Conservation (phyloP, 2,113 vertebrate genomes). For the Mormyrus iriodes region DNA sequence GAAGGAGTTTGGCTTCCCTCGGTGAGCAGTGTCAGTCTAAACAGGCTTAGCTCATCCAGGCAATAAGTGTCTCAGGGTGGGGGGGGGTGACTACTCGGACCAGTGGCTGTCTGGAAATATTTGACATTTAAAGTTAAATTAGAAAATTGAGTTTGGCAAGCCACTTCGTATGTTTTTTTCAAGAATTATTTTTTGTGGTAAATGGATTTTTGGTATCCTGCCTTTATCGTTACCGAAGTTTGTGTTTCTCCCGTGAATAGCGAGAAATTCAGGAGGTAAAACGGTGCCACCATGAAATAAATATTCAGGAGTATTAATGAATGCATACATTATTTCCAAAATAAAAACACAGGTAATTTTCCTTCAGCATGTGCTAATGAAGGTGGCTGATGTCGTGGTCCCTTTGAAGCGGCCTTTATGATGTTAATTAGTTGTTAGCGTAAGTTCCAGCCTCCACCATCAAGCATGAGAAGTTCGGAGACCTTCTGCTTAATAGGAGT, state of each 20-base stretch:
- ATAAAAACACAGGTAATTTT: conserved; percentile 63
- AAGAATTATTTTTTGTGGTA: conserved; percentile 13
- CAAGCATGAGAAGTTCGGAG: conserved; percentile 63
- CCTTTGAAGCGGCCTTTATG: conserved; percentile 63
- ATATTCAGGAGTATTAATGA: conserved; percentile 47
- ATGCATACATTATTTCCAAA: conserved; percentile 53
- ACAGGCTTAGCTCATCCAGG: conserved; percentile 71
- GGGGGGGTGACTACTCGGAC: conserved; percentile 62
- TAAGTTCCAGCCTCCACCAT: conserved; percentile 59
- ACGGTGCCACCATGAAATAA: conserved; percentile 35
- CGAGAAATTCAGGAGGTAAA: conserved; percentile 29
- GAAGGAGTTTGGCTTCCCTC: conserved; percentile 34
- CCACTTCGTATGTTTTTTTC: conserved; percentile 25
- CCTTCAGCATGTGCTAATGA: conserved; percentile 64
- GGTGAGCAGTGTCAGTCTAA: conserved; percentile 62
- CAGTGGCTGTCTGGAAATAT: conserved; percentile 61
- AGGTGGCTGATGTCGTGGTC: conserved; percentile 63
- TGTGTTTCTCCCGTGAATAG: background rate
- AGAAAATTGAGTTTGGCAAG: conserved; percentile 47
- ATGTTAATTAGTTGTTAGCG: conserved; percentile 72
- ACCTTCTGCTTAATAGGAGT: conserved; percentile 60
- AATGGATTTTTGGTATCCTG: conserved; percentile 12
- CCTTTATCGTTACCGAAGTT: background rate
- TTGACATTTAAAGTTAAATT: conserved; percentile 67
- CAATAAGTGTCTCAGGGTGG: conserved; percentile 62